Evolutionary conservation across 2,113 vertebrate genomes (phyloP).

Genomic region (Perca flavescens): DNA sequence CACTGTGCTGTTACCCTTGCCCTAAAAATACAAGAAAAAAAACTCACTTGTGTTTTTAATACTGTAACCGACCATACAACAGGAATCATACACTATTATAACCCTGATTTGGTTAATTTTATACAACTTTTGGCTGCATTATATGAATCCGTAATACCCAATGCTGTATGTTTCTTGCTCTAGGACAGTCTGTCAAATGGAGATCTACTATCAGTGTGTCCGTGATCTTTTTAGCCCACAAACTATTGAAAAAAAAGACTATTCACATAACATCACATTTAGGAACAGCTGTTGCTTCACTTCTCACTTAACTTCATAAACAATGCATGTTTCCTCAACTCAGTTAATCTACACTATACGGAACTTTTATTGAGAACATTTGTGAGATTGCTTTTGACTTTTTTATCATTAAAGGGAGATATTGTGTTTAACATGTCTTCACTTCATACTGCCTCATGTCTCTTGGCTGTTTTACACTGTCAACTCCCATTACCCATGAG

Average conservation of each 20-base stretch:
- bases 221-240: not conserved
- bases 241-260: constrained; percentile 1
- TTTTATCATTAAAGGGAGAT: constrained; percentile 26
- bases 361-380: constrained; percentile 33
- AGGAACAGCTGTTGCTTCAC: constrained; percentile 44
- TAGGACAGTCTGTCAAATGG: not conserved
- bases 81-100: constrained; percentile 2
- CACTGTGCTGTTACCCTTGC: constrained; percentile 28
- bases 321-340: constrained; percentile 1
- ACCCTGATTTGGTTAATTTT: not conserved
- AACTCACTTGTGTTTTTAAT: constrained; percentile 10
- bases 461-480: constrained; percentile 47
- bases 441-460: constrained; percentile 50
- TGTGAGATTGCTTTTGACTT: constrained; percentile 18
- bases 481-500: constrained; percentile 55
- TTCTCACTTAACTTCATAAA: constrained; percentile 36
- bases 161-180: not conserved
- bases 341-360: constrained; percentile 5
- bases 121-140: not conserved
- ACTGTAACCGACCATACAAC: not conserved
- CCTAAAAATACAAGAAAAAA: constrained; percentile 36
- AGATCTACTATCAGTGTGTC: not conserved
- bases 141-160: not conserved
- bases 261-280: not conserved
- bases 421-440: constrained; percentile 27